Conservation (phyloP, 2,888 invertebrate genomes). For the Ptychoptera contaminata region DNA sequence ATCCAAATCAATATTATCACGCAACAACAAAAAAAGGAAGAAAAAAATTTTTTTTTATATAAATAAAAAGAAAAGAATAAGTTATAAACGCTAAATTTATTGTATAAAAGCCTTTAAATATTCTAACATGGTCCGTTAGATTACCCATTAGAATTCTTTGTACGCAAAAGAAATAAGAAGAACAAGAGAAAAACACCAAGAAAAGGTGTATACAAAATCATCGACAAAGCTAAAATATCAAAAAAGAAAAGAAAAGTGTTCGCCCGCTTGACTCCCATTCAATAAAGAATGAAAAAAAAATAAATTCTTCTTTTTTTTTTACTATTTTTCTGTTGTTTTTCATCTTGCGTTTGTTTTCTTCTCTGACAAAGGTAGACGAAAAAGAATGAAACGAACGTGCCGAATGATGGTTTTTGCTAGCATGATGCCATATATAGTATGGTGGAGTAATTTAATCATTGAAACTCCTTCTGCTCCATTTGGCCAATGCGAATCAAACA, state of each 20-base stretch:
- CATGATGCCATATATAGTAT: background rate
- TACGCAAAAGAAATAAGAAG: background rate
- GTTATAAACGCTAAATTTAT: background rate
- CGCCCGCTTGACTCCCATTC: background rate
- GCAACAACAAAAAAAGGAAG: background rate
- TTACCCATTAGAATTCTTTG: background rate
- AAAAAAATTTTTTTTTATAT: too few species aligned
- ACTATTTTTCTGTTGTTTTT: background rate
- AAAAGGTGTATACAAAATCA: background rate
- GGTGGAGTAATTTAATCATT: conserved; percentile 4
- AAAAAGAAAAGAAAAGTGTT: background rate
- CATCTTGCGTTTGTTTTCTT: background rate
- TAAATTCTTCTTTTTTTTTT: background rate
- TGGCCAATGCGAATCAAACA: conserved; percentile 1
- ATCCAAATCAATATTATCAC: background rate
- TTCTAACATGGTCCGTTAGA: background rate
- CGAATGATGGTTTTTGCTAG: conserved; percentile 3
- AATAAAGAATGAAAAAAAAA: too few species aligned
- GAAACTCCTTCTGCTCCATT: conserved; percentile 4
- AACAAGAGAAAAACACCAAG: too few species aligned
- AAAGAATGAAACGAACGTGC: conserved; percentile 1
- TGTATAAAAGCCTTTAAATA: background rate
- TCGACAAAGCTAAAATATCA: background rate
- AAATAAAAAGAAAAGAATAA: background rate
- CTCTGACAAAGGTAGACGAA: background rate